Conservation (phyloP, 1,140 invertebrate genomes). For the Belonocnema kinseyi region DNA sequence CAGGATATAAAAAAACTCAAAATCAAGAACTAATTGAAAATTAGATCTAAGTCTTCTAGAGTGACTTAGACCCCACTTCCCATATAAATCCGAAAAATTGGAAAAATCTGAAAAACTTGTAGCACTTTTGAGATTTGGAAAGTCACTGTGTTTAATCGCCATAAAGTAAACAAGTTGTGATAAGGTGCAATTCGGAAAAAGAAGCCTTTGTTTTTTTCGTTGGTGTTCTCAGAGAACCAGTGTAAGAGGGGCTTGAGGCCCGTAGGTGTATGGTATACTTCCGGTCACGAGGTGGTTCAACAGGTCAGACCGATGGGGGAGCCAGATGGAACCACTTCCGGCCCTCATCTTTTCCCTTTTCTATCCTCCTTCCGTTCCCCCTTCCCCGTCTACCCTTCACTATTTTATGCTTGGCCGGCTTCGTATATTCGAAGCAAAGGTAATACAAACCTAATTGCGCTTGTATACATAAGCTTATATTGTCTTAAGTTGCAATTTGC, state of each 20-base stretch:
- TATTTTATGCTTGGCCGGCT: constrained; percentile 55
- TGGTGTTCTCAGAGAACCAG: constrained; percentile 46
- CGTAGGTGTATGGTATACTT: constrained; percentile 71
- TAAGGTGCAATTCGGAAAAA: constrained; percentile 63
- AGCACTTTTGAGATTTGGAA: neutral
- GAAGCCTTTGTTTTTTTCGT: constrained; percentile 69
- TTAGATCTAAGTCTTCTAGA: no score
- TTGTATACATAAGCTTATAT: constrained; percentile 9
- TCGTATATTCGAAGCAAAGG: constrained; percentile 47
- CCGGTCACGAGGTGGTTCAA: constrained; percentile 76
- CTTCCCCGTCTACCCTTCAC: constrained; percentile 36
- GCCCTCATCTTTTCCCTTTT: constrained; percentile 39
- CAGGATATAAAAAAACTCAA: no score
- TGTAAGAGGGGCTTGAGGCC: constrained; percentile 52
- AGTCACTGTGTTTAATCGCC: constrained; percentile 35
- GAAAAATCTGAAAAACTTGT: neutral
- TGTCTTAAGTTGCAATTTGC: constrained; percentile 12
- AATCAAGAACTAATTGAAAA: no score
- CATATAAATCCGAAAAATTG: neutral
- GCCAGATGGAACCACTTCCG: constrained; percentile 76
- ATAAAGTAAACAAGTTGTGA: constrained; percentile 64
- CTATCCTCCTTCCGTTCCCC: constrained; percentile 46
- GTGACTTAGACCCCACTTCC: neutral
- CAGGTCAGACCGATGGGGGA: constrained; percentile 74
- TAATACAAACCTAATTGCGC: neutral